phyloP scores from a whole-genome alignment of 2,797 vertebrate species.

The Eupleurogrammus muticus region DNA sequence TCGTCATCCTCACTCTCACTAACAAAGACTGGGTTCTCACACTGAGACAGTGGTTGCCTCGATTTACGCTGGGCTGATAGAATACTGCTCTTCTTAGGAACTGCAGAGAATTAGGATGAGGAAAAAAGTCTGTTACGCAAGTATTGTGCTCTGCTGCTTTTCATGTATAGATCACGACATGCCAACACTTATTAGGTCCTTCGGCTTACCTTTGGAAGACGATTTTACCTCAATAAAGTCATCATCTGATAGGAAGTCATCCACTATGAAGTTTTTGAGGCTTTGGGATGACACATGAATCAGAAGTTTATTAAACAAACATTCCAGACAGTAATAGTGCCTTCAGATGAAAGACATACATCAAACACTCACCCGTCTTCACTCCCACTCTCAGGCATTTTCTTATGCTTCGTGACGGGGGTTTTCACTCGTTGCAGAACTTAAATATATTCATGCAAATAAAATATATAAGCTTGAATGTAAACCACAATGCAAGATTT shows the following conservation, averaged over 20 bases:
- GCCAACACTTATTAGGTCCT: neutral
- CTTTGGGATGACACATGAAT: slow-evolving; percentile 52
- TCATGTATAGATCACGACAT: neutral
- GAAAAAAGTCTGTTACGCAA: neutral
- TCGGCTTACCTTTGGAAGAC: slow-evolving; percentile 71
- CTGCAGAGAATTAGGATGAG: slow-evolving; percentile 44
- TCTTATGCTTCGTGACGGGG: slow-evolving; percentile 62
- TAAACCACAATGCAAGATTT: neutral
- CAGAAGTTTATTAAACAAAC: neutral
- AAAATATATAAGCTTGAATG: neutral
- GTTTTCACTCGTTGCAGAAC: slow-evolving; percentile 83
- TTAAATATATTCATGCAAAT: slow-evolving; percentile 52
- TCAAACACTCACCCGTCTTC: slow-evolving; percentile 75
- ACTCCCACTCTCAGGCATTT: slow-evolving; percentile 48
- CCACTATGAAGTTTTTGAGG: slow-evolving; percentile 81
- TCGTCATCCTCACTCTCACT: slow-evolving; percentile 84
- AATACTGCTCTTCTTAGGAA: slow-evolving; percentile 58
- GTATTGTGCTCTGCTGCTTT: neutral
- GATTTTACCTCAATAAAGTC: slow-evolving; percentile 79
- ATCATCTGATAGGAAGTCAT: slow-evolving; percentile 79
- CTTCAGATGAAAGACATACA: neutral
- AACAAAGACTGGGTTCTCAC: slow-evolving; percentile 79
- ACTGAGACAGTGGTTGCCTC: slow-evolving; percentile 61
- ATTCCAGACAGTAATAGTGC: neutral
- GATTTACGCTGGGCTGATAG: slow-evolving; percentile 41